Base-by-base conservation (phyloP, 92 coral and sea anemone species). In the Epizoanthus stellaris region DNA sequence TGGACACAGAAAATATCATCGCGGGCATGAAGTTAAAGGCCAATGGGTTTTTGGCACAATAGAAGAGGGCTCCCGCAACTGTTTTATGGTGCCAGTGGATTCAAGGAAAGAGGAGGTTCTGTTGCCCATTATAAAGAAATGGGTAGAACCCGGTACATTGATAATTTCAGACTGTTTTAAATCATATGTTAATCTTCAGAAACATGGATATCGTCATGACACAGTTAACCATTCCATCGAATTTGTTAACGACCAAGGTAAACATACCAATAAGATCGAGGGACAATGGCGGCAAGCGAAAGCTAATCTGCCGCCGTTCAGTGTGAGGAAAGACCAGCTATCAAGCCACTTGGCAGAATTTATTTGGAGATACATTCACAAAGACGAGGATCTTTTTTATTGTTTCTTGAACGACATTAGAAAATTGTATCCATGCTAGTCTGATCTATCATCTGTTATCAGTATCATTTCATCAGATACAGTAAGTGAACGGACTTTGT, bases 211-310 rank as follows among this genome's bases (percentile, higher is more conserved):
- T 72, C 53, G 45, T 30, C 93, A 82, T 71, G 58, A 75, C 71
- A 90, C 86, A 17, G 90, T 89, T 40, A 90, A 90, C 80, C 90
- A 83, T 75, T 90, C 93, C 57, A 15, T 54, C 16, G 87, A 87
- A 74, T 91, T 86, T 80, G 90, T 87, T 1, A 90, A 87, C 81
- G 58, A 86, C 30, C 87, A 86, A 56, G 93, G 93, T 11, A 69
- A 73, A 12, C 89, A 86, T 75, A 89, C 90, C n/a, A 85, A 89
- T 82, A 89, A 85, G 77, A 87, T 87, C 45, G 91, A 91, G 57
- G 93, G 93, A 1, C 34, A 30, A 30, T 30, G 34, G 34, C 34
- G 34, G 34, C 34, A 30, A 30, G 34, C 34, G 34, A 30, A 30
- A 30, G 34, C 1, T 30, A 30, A 30, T 30, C 34, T 30, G 34